Base-by-base conservation (phyloP, 37 sponge, comb jelly and placozoan genomes). In the Trichoplax adhaerens region DNA sequence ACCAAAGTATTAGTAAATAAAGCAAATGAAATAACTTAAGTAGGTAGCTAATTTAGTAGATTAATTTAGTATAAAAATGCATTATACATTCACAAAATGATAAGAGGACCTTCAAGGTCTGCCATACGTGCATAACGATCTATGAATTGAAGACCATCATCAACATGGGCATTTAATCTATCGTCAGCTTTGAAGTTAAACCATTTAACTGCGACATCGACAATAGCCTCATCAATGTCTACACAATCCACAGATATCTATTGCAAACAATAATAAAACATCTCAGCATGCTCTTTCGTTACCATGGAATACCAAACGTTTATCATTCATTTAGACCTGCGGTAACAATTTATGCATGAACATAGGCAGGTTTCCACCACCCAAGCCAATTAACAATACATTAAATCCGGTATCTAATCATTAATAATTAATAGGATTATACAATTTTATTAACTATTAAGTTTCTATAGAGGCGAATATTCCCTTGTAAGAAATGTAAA, bases 351-450 rank as follows among this genome's bases (percentile, higher is more conserved):
- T 54, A 54, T 77, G 60, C 52, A 90, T 80, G 65, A 68, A 90
- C 55, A 54, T 74, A 10, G 80, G 76, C 2, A 90, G 79, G 50
- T 78, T 66, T 48, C 91, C 91, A n/a, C 91, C 91, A 29, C 91
- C 91, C 46, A 90, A 69, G 46, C 91, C 91, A 65, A 90, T 65
- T 29, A 86, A 48, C 50, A 90, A 71, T 48, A 76, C 64, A 1
- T 68, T 77, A 56, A 3, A 58, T 48, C n/a, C n/a, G 52, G 55
- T 48, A n/a, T 4, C 3, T 74, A 54, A 52, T 29, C 10, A n/a
- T 10, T 3, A 54, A 49, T 1, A 3, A 53, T 48, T 68, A 1
- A 46, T 68, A 46, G 46, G 70, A 48, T 52, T 7, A 69, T 48
- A 2, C 70, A 55, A 48, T 58, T 47, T 53, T 64, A 7, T 48